Conservation (phyloP, 2,888 invertebrate species). For the Boloria euphrosyne region DNA sequence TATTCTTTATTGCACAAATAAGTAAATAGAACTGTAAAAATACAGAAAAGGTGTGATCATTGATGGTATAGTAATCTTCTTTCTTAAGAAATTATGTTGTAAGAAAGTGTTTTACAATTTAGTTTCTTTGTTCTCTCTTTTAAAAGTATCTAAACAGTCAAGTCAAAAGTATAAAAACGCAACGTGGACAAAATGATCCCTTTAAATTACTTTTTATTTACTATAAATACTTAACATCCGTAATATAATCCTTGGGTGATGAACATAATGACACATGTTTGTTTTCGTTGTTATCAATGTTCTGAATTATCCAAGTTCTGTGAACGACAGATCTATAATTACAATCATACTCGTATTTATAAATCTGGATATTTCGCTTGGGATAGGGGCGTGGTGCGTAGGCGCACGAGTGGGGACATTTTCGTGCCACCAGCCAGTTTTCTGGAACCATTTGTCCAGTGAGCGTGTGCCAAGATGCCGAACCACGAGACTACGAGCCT, state of each 20-base stretch:
- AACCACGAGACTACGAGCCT: constrained; percentile 85
- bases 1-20: too few relatives aligned
- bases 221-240: not conserved
- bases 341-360: constrained; percentile 57
- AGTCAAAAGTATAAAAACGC: too few relatives aligned
- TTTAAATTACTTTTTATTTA: not conserved
- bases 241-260: not conserved
- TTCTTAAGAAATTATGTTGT: too few relatives aligned
- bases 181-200: too few relatives aligned
- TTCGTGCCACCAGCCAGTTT: constrained; percentile 60
- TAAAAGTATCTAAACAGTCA: too few relatives aligned
- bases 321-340: constrained; percentile 58
- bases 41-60: too few relatives aligned
- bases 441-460: constrained; percentile 67
- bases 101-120: too few relatives aligned
- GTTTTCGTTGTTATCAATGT: constrained; percentile 39
- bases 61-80: too few relatives aligned
- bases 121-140: too few relatives aligned
- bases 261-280: constrained; percentile 22
- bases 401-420: constrained; percentile 53
- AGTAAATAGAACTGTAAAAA: too few relatives aligned
- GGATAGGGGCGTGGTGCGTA: constrained; percentile 60
- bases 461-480: constrained; percentile 69
- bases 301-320: constrained; percentile 46
- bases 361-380: constrained; percentile 57